Evolutionary conservation across 2,797 vertebrate genomes (phyloP).

Genomic region (Accipiter badius): DNA sequence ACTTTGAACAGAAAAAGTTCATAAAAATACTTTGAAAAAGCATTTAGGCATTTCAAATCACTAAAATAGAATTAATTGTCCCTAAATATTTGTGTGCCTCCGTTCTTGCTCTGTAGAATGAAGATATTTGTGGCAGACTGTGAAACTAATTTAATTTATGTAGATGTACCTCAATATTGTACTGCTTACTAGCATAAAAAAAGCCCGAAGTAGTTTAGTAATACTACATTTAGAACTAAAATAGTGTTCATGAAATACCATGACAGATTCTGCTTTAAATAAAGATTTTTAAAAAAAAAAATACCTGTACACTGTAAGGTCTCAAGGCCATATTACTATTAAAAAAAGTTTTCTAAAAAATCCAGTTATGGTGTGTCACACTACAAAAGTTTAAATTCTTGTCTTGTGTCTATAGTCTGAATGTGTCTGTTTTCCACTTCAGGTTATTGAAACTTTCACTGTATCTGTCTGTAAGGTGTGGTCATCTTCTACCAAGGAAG

Average conservation of each 20-base stretch:
- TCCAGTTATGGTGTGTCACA: neutral
- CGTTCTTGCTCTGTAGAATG: neutral
- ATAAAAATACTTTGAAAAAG: neutral
- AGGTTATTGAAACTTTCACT: neutral
- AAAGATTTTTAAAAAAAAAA: neutral
- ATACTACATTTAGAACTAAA: neutral
- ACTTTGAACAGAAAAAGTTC: neutral
- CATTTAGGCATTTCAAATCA: neutral
- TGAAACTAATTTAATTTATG: neutral
- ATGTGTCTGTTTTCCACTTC: neutral
- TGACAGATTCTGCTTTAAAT: neutral
- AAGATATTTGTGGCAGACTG: neutral
- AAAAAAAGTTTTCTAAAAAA: neutral
- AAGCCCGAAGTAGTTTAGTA: neutral
- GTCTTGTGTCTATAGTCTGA: neutral
- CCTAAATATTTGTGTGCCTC: neutral
- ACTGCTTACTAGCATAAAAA: neutral
- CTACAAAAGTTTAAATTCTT: neutral
- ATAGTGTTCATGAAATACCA: neutral
- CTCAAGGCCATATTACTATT: neutral
- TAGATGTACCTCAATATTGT: neutral
- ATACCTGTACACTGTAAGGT: neutral
- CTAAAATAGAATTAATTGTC: neutral
- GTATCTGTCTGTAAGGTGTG: neutral
- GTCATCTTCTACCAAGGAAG: neutral